A percentile compares a stretch with the other conserved stretches of the same genome.
These are phyloP conservation scores for Leistus spinibarbis DNA, from an alignment of 2,888 invertebrate genomes.

Conservation along the genomic window DNA sequence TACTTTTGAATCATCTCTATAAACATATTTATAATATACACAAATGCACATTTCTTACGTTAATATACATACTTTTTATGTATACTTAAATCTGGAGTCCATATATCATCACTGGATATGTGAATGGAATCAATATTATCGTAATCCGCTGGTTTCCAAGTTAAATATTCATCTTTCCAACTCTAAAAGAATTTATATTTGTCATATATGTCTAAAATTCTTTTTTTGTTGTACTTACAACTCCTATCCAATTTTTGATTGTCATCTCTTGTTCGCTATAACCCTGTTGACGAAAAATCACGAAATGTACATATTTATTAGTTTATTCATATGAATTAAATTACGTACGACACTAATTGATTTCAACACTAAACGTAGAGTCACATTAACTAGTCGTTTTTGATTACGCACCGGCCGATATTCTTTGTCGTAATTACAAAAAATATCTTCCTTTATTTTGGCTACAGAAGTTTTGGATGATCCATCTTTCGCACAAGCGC, in stretches of 20 bases:
- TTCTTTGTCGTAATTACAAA: slow-evolving; percentile 29
- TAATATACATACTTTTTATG: neutral
- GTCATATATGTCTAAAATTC: neutral
- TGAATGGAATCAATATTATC: slow-evolving; percentile 15
- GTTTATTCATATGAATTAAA: neutral
- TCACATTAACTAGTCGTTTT: slow-evolving; percentile 18
- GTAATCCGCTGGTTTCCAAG: slow-evolving; percentile 28
- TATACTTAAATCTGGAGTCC: slow-evolving; percentile 21
- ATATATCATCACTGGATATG: slow-evolving; percentile 17
- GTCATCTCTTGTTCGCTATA: neutral
- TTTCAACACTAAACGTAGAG: slow-evolving; percentile 7
- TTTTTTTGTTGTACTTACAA: slow-evolving; percentile 17
- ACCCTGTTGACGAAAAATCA: slow-evolving; percentile 12
- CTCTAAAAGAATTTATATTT: neutral
- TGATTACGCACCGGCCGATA: slow-evolving; percentile 20
- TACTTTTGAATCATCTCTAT: neutral
- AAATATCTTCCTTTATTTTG: slow-evolving; percentile 29
- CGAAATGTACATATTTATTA: neutral
- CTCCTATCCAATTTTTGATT: slow-evolving; percentile 17
- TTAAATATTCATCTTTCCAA: slow-evolving; percentile 31
- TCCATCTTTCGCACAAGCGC: slow-evolving; percentile 12
- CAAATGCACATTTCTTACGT: neutral
- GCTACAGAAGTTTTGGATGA: slow-evolving; percentile 1
- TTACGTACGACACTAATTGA: neutral
- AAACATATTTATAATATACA: neutral